These are phyloP conservation scores for Drosophila atroscutellata DNA, from an alignment of 2,888 invertebrate species.

Conservation along the genomic window DNA sequence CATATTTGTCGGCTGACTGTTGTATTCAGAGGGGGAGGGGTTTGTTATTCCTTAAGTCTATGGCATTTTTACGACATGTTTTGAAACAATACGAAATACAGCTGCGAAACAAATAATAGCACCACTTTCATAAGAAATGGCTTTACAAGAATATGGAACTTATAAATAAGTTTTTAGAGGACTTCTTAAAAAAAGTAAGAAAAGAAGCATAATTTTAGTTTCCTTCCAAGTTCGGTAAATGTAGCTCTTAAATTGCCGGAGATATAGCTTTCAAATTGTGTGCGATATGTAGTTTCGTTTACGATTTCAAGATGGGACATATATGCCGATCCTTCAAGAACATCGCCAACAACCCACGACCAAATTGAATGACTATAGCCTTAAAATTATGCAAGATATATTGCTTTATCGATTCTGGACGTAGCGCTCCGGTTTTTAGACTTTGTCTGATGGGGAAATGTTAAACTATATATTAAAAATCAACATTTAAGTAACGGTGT, in stretches of 20 bases:
- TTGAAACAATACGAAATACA: constrained; percentile 11
- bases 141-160: background rate
- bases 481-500: background rate
- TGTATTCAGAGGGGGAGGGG: constrained; percentile 13
- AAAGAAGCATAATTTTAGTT: background rate
- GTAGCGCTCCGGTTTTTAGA: too few relatives aligned
- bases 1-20: constrained; percentile 41
- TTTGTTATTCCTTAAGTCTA: constrained; percentile 42
- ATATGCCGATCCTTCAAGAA: background rate
- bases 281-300: background rate
- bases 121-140: background rate
- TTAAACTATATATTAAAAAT: background rate
- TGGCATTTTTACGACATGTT: constrained; percentile 43
- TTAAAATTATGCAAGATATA: background rate
- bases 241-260: background rate
- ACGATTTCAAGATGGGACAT: background rate
- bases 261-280: background rate
- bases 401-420: background rate
- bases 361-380: background rate
- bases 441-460: background rate
- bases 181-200: background rate
- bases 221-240: background rate
- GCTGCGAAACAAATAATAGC: background rate
- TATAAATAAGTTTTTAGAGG: background rate
- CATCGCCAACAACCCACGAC: background rate